Conservation (phyloP, 2,797 vertebrate genomes). For the Threskiornis aethiopicus region DNA sequence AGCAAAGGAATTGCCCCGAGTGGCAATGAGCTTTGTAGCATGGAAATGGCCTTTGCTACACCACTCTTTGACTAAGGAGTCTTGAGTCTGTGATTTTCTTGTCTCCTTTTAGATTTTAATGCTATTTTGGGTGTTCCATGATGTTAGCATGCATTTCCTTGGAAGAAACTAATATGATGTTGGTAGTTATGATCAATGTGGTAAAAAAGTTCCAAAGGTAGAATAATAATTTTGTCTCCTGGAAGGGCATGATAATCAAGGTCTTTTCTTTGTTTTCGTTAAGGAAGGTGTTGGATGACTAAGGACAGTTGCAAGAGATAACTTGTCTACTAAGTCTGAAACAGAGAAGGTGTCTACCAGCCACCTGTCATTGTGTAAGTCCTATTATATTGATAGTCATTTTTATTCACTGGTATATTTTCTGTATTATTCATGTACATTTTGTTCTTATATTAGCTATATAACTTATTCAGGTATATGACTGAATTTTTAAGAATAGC, state of each 20-base stretch:
- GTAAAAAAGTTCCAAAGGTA: not conserved
- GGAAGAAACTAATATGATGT: not conserved
- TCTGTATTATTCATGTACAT: not conserved
- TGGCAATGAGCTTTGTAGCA: not conserved
- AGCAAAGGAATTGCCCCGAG: not conserved
- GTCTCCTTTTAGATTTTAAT: not conserved
- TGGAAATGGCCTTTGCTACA: not conserved
- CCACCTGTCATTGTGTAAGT: not conserved
- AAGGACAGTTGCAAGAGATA: not conserved
- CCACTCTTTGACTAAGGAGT: not conserved
- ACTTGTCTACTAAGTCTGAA: not conserved
- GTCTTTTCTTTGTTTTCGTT: not conserved
- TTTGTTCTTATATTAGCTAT: not conserved
- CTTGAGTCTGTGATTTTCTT: not conserved
- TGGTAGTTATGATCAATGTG: not conserved
- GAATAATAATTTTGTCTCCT: not conserved
- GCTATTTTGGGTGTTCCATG: not conserved
- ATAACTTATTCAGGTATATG: not conserved
- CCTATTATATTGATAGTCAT: accelerated
- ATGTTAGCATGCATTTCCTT: not conserved
- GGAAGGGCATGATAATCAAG: not conserved
- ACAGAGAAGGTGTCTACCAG: not conserved
- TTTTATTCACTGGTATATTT: not conserved
- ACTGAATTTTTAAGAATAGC: not conserved
- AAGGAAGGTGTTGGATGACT: not conserved